Base-by-base conservation (phyloP, 1,140 invertebrate genomes). In the Macrobrachium rosenbergii region DNA sequence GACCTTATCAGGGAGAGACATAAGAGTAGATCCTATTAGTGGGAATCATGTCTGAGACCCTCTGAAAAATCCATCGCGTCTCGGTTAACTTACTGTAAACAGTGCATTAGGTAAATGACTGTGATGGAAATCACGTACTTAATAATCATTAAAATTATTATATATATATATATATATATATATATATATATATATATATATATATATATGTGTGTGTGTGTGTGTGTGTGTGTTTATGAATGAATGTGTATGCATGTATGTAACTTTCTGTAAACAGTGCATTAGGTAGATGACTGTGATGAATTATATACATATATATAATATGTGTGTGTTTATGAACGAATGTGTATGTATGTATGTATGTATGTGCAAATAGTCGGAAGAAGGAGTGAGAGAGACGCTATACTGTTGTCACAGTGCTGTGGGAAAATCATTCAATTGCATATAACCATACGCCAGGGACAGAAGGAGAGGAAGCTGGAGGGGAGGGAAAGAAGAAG, bases 131-230 rank as follows among this genome's bases (percentile, higher is more conserved):
- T 37, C 28, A 37, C 28, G 3, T 3, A 37, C 28, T 37, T 2
- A 3, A 37, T 37, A 37, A 37, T 37, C n/a, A n/a, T n/a, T n/a
- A n/a, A 37, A 37, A 1, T 2, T 37, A 37, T 37, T 78, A 78
- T 60, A 78, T 59, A 52, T 78, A 78, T 28, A 78, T 59, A 78
- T 78, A 78, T 78, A 78, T 78, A 78, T 78, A 78, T 78, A 78
- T 58, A 78, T 52, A 58, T 45, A 78, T 52, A 78, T 58, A 60
- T 45, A 78, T 58, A 58, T 52, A 78, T 52, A 58, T 52, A 78
- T 78, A 58, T 45, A 45, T 58, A 19, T 52, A 78, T 78, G 59
- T 45, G 59, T 60, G 19, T 28, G 59, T 52, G 58, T 45, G 58
- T 78, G 58, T 78, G 43, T 78, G 58, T 78, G 28, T 78, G 28